Evolutionary conservation across 1,140 invertebrate genomes (phyloP), one percentile per base, ranked within the genome.

Genomic region (Brachionus rotundiformis): DNA sequence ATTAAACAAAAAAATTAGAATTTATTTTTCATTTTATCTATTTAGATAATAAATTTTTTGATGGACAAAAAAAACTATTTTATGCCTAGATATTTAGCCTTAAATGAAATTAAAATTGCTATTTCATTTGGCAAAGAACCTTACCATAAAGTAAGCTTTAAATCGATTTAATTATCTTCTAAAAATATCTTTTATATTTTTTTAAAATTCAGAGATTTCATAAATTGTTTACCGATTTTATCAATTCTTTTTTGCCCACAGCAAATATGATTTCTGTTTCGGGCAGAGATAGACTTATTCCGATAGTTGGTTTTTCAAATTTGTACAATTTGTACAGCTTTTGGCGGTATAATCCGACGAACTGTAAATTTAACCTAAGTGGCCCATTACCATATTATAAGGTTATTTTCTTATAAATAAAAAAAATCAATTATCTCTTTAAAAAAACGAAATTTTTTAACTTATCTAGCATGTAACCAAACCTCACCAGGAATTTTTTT

Each of bases 261-360:
- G 79, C 44, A 0, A 36, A 81, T 16, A 36, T 81, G 19, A 63
- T 81, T 6, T 81, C 79, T 4, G 27, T 81, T 3, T 63, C 79
- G 3, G 79, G 79, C 29, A 31, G 79, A 29, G 79, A 81, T 81
- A 41, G 31, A 36, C 44, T 81, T 11, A 65, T 63, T 16, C 79
- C 79, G 1, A 49, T 81, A n/a, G 79, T 81, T 49, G 79, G 79
- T 10, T 63, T 63, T 63, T 81, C 79, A 47, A 81, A 81, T 65
- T 68, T 63, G 6, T 36, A 63, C 16, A 49, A 27, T 41, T 47
- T 81, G 16, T 79, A 79, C 54, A 59, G 47, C 6, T 68, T 65
- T 33, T 81, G 79, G 79, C 79, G 79, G 29, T 81, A 59, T n/a
- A 44, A 65, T 29, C 36, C 54, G 19, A 19, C 16, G 4, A 63